These are phyloP conservation scores for Corythaixoides concolor DNA, from an alignment of 2,113 vertebrate genomes.

Conservation along the genomic window DNA sequence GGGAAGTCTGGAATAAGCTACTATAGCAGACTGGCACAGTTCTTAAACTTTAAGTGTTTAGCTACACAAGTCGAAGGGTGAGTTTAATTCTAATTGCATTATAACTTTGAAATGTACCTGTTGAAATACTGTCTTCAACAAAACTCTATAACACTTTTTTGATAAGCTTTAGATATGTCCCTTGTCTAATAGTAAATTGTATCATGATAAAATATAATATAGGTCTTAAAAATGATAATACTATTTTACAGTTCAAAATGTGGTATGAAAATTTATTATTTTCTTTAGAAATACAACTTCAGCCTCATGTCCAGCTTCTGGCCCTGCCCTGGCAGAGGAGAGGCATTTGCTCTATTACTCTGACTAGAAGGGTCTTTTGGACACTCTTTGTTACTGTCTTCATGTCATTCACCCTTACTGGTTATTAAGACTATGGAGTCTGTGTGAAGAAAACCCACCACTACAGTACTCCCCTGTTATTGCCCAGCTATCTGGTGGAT, in stretches of 20 bases:
- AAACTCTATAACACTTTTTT: neutral
- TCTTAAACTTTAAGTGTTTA: neutral
- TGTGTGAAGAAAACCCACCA: neutral
- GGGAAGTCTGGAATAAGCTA: neutral
- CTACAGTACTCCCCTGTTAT: neutral
- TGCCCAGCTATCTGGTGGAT: neutral
- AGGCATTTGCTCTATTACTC: neutral
- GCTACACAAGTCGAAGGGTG: neutral
- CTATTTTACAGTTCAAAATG: neutral
- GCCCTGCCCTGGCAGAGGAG: neutral
- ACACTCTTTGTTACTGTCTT: neutral
- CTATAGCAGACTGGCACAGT: neutral
- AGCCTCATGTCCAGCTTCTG: neutral
- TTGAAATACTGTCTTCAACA: neutral
- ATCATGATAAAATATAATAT: neutral
- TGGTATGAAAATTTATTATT: neutral
- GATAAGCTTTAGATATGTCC: neutral
- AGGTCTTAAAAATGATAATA: neutral
- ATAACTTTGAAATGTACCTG: neutral
- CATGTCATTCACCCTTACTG: neutral
- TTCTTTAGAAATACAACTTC: neutral
- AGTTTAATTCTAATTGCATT: neutral
- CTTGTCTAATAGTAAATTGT: neutral
- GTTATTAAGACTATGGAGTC: neutral
- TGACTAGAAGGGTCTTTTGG: neutral